Evolutionary conservation across 1,140 invertebrate genomes (phyloP).

Genomic region (Argopecten irradians): DNA sequence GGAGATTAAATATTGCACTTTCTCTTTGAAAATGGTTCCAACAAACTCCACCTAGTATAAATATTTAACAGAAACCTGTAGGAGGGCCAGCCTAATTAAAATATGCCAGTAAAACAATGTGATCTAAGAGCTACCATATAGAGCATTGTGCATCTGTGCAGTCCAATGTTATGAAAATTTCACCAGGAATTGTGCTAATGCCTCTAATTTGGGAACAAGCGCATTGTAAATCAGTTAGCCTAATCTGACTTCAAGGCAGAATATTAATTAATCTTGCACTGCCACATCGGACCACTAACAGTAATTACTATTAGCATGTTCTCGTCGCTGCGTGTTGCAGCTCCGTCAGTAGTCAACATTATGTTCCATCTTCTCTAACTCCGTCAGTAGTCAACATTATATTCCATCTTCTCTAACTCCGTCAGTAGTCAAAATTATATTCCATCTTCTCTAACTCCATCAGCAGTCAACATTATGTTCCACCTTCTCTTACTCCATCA

Average conservation of each 20-base stretch:
- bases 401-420: background rate
- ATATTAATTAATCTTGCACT: background rate
- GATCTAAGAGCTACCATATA: background rate
- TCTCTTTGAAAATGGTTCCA: background rate
- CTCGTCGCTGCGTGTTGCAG: background rate
- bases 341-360: background rate
- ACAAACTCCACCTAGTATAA: background rate
- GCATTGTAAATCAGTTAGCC: background rate
- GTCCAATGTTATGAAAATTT: background rate
- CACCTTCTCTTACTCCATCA: background rate
- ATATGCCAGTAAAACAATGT: background rate
- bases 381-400: background rate
- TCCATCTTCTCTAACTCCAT: background rate
- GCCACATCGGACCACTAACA: background rate
- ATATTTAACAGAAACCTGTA: background rate
- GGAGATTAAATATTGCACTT: background rate
- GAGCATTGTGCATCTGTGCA: background rate
- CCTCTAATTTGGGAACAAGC: background rate
- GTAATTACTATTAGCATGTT: background rate
- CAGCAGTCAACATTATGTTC: background rate
- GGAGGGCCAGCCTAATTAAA: background rate
- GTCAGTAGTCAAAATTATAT: background rate
- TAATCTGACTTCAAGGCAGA: constrained; percentile 9
- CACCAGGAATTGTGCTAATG: background rate
- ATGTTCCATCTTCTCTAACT: background rate